Evolutionary conservation across 2,113 vertebrate genomes (phyloP).

Genomic region (Chaenocephalus aceratus): DNA sequence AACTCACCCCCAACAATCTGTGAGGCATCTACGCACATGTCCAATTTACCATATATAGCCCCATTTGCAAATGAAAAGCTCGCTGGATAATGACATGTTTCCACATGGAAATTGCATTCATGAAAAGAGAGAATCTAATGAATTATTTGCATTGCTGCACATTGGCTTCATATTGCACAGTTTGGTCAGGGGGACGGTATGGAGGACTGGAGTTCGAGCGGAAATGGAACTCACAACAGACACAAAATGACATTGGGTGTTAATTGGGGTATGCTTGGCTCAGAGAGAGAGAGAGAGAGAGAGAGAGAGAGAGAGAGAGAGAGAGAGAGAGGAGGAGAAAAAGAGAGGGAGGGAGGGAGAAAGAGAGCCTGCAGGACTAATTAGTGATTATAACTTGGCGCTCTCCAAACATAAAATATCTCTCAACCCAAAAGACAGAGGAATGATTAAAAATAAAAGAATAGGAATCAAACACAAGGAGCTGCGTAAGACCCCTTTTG

Average conservation of each 20-base stretch:
- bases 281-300: conserved; percentile 68
- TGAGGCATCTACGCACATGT: conserved; percentile 18
- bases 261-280: conserved; percentile 75
- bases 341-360: conserved; percentile 46
- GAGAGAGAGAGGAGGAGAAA: conserved; percentile 25
- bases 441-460: conserved; percentile 83
- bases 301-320: conserved; percentile 59
- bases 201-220: conserved; percentile 36
- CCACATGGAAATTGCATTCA: conserved; percentile 53
- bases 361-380: conserved; percentile 83
- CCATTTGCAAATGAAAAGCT: conserved; percentile 48
- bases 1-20: conserved; percentile 22
- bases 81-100: conserved; percentile 49
- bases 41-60: conserved; percentile 1
- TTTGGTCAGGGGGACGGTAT: conserved; percentile 43
- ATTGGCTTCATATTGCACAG: conserved; percentile 24
- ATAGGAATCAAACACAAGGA: conserved; percentile 76
- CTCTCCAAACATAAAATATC: conserved; percentile 84
- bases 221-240: conserved; percentile 69
- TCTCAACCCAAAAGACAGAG: conserved; percentile 80
- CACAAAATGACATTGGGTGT: conserved; percentile 69
- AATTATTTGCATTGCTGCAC: conserved; percentile 50
- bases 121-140: conserved; percentile 29
- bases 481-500: conserved; percentile 63
- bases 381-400: conserved; percentile 83